phyloP scores from a whole-genome alignment of 2,113 vertebrate species.

The Steatornis caripensis region DNA sequence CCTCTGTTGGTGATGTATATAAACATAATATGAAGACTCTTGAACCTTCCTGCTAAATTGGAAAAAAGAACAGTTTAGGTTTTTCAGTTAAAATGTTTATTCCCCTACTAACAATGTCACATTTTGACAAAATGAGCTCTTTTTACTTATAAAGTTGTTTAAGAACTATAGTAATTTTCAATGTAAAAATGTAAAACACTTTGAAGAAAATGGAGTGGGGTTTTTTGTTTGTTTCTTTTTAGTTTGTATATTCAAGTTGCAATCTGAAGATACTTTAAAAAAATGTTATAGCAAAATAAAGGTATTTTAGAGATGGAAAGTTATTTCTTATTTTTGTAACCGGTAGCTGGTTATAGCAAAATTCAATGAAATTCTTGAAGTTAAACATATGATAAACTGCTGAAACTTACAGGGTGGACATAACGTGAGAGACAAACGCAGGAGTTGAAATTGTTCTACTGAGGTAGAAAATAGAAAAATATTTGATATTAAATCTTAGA shows the following conservation, averaged over 20 bases:
- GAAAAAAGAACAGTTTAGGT: background rate
- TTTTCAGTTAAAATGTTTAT: background rate
- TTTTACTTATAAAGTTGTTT: background rate
- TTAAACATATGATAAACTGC: background rate
- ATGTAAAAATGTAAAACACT: background rate
- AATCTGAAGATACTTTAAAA: background rate
- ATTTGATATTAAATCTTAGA: background rate
- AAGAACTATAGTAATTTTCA: background rate
- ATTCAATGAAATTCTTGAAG: background rate
- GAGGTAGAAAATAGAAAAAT: background rate
- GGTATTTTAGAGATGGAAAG: background rate
- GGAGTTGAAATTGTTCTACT: background rate
- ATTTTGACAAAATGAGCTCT: background rate
- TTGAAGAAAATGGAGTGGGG: accelerated
- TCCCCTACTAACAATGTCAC: background rate
- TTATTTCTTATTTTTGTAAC: background rate
- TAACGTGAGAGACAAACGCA: background rate
- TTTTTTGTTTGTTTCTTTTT: accelerated
- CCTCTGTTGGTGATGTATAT: background rate
- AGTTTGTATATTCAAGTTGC: background rate
- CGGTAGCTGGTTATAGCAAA: background rate
- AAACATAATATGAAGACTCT: background rate
- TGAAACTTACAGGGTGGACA: background rate
- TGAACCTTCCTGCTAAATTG: background rate
- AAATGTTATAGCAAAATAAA: background rate